Conservation (phyloP, 2,888 invertebrate genomes). For the Pristionchus arcanus region DNA sequence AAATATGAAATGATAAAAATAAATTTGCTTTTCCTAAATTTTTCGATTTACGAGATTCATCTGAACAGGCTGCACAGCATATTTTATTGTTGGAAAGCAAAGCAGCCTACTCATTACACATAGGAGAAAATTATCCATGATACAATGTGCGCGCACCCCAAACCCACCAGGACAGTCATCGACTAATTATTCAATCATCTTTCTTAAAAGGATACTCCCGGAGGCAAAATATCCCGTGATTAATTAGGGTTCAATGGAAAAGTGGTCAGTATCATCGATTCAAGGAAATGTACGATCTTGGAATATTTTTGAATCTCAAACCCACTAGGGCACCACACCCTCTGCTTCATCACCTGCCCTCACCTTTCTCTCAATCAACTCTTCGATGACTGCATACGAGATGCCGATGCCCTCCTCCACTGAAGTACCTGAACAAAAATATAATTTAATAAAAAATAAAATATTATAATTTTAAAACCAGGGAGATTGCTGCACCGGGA, state of each 20-base stretch:
- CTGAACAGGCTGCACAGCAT: too few relatives aligned
- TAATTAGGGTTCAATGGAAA: too few relatives aligned
- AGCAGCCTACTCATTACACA: too few relatives aligned
- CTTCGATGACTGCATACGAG: slow-evolving; percentile 81
- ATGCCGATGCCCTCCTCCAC: slow-evolving; percentile 81
- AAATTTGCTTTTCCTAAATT: too few relatives aligned
- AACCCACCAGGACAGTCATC: not conserved
- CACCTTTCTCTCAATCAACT: slow-evolving; percentile 79
- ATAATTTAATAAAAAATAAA: too few relatives aligned
- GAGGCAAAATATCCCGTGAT: slow-evolving; percentile 81
- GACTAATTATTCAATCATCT: slow-evolving; percentile 69
- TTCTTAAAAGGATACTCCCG: slow-evolving; percentile 80
- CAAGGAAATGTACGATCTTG: too few relatives aligned
- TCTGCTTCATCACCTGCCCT: not conserved
- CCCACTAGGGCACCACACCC: not conserved
- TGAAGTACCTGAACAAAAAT: slow-evolving; percentile 80
- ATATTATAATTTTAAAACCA: not conserved
- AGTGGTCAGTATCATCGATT: too few relatives aligned
- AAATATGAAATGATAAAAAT: slow-evolving; percentile 56
- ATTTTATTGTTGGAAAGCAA: too few relatives aligned
- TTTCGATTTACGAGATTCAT: too few relatives aligned
- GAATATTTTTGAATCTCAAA: not conserved
- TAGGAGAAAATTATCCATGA: too few relatives aligned
- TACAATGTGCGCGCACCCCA: too few relatives aligned
- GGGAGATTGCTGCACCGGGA: not conserved